Evolutionary conservation across 1,140 invertebrate genomes (phyloP), one percentile per base, ranked within the genome.

Genomic region (Scaptomyza graminum): DNA sequence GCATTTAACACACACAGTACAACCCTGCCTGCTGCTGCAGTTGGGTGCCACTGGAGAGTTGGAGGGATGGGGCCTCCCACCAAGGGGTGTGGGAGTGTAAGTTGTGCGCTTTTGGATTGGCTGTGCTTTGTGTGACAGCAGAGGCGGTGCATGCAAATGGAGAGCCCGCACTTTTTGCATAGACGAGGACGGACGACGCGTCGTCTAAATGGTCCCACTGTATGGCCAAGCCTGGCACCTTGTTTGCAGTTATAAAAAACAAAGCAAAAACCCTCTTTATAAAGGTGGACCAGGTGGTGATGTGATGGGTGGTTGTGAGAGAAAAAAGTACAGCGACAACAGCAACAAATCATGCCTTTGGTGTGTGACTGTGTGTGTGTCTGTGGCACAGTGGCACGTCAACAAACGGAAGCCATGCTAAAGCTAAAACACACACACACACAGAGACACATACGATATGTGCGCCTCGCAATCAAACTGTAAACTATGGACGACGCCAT

Each of bases 401-500:
- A 61, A 51, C 65, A 79, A 83, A 75, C 79, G 79, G 79, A 83
- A 83, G 80, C 75, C 75, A 77, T 78, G 75, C 75, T 74, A 77
- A 71, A 70, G 76, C 60, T 12, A 67, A 56, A 22, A 65, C 28
- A 59, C 47, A 60, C 41, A 60, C 37, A 39, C 47, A 49, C 59
- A 44, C 46, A 54, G 49, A 51, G 43, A 64, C 22, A 43, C 31
- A 15, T 49, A 54, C 31, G 57, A 51, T 66, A 55, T 47, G 60
- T 39, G 43, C 52, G 43, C 52, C 18, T 57, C 61, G 59, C 55
- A 64, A 79, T 79, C 63, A 74, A 78, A 82, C 74, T 65, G 79
- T 82, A 82, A 83, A 83, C 79, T 83, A 83, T 83, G 67, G 65
- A 73, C 71, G 71, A 69, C 71, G 79, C 79, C 75, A 79, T 82